A percentile compares a stretch with the other conserved stretches of the same genome.
Evolutionary conservation across 2,797 vertebrate genomes (phyloP).

Genomic region (Enteromius anoplus): DNA sequence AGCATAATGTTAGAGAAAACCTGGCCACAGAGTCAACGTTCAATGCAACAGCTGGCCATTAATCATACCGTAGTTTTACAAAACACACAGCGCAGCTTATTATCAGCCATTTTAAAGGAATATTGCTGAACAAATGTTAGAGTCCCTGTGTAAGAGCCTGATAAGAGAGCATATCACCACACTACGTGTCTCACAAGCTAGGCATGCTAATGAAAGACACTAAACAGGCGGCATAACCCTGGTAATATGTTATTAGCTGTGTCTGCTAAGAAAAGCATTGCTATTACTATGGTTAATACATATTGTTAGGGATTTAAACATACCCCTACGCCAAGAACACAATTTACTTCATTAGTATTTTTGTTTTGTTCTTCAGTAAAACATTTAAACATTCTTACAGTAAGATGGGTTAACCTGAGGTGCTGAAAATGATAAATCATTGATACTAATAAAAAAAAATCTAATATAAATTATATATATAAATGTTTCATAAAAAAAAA

Average conservation of each 20-base stretch:
- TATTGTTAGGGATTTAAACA: constrained; percentile 6
- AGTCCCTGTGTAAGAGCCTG: constrained; percentile 50
- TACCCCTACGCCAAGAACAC: not conserved
- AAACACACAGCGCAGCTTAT: constrained; percentile 53
- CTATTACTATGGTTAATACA: not conserved
- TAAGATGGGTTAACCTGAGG: not conserved
- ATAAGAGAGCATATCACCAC: constrained; percentile 56
- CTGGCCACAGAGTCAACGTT: constrained; percentile 37
- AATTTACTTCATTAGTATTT: not conserved
- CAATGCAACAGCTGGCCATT: constrained; percentile 56
- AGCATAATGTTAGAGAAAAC: constrained; percentile 31
- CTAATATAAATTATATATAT: not conserved
- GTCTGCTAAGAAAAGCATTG: constrained; percentile 10
- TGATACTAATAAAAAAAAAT: not conserved
- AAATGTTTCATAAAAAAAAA: not conserved
- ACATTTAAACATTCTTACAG: not conserved
- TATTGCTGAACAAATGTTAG: constrained; percentile 59
- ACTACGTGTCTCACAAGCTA: constrained; percentile 37
- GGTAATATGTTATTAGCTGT: constrained; percentile 7
- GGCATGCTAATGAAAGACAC: constrained; percentile 59
- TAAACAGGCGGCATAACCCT: constrained; percentile 16
- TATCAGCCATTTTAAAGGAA: constrained; percentile 62
- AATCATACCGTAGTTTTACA: constrained; percentile 53
- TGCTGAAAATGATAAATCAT: not conserved
- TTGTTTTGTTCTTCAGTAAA: not conserved